Evolutionary conservation across 1,140 invertebrate species (phyloP).

Genomic region (Drosophila miranda): DNA sequence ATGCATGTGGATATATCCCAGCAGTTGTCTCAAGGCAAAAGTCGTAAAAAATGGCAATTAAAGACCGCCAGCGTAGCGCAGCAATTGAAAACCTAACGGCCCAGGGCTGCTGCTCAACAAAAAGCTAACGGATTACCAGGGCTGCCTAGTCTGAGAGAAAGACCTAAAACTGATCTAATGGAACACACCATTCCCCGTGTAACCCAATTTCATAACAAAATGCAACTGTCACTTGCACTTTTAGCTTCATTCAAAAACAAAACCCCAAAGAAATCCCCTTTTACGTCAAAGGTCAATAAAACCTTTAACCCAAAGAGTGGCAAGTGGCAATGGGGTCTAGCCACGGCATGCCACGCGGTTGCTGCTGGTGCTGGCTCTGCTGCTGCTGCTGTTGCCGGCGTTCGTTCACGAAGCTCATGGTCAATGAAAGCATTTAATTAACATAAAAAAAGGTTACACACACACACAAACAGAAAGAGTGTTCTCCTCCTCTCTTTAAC

Average conservation of each 20-base stretch:
- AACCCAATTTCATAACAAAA: neutral
- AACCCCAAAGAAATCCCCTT: conserved; percentile 9
- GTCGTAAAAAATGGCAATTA: conserved; percentile 32
- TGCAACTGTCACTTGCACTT: conserved; percentile 26
- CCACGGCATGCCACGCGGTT: conserved; percentile 45
- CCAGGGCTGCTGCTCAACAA: neutral
- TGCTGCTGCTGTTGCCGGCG: conserved; percentile 13
- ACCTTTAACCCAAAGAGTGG: conserved; percentile 50
- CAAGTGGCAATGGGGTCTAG: conserved; percentile 35
- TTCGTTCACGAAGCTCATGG: conserved; percentile 56
- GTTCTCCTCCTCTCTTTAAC: neutral
- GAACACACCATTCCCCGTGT: too few species aligned
- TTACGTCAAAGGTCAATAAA: conserved; percentile 68
- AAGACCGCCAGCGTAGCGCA: conserved; percentile 31
- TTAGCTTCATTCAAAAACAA: conserved; percentile 43
- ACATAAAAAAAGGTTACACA: conserved; percentile 52
- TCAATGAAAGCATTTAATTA: conserved; percentile 80
- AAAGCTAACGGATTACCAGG: too few species aligned
- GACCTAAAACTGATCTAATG: too few species aligned
- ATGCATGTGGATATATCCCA: neutral
- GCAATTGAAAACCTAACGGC: conserved; percentile 23
- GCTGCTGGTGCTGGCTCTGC: conserved; percentile 13
- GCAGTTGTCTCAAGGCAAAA: conserved; percentile 28
- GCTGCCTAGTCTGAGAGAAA: too few species aligned
- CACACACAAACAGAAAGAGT: conserved; percentile 5